phyloP scores from a whole-genome alignment of 2,113 vertebrate genomes.

The Oncorhynchus masou region DNA sequence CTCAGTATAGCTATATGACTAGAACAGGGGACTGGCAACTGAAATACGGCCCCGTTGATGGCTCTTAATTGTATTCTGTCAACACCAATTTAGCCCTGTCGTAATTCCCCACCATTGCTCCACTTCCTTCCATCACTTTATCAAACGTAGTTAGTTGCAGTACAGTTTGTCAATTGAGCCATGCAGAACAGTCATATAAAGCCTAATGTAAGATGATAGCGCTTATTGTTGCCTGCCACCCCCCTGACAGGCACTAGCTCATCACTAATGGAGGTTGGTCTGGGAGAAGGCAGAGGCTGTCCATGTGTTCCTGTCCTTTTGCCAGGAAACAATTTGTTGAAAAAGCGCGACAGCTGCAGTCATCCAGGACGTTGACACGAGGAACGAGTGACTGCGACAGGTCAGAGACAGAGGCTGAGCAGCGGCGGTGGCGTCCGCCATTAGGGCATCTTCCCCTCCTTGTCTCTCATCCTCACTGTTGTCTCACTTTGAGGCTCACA shows the following conservation, averaged over 20 bases:
- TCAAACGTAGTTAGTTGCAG: slow-evolving; percentile 5
- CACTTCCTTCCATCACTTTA: slow-evolving; percentile 15
- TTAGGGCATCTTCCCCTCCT: slow-evolving; percentile 1
- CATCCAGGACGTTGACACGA: slow-evolving; percentile 47
- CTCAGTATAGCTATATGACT: not conserved
- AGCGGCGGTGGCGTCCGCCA: not conserved
- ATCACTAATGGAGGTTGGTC: slow-evolving; percentile 37
- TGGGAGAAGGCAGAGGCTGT: slow-evolving; percentile 25
- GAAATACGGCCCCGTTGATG: slow-evolving; percentile 29
- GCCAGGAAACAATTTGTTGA: slow-evolving; percentile 47
- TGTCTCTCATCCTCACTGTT: slow-evolving; percentile 16
- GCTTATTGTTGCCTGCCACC: slow-evolving; percentile 42
- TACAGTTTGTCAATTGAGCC: slow-evolving; percentile 37
- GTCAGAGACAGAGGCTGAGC: slow-evolving; percentile 6
- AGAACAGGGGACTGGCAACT: slow-evolving; percentile 42
- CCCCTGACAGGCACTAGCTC: slow-evolving; percentile 51
- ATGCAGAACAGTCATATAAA: slow-evolving; percentile 19
- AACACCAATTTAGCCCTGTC: slow-evolving; percentile 58
- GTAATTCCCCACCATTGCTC: slow-evolving; percentile 40
- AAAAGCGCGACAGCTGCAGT: slow-evolving; percentile 40
- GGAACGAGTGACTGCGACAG: slow-evolving; percentile 12
- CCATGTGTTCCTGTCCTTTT: slow-evolving; percentile 35
- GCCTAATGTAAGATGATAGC: slow-evolving; percentile 46
- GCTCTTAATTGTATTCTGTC: slow-evolving; percentile 69
- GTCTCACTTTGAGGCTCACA: slow-evolving; percentile 25